Percentiles rank a stretch among this genome's conserved stretches.
Conservation (phyloP, 2,888 invertebrate genomes). For the Meta bourneti region DNA sequence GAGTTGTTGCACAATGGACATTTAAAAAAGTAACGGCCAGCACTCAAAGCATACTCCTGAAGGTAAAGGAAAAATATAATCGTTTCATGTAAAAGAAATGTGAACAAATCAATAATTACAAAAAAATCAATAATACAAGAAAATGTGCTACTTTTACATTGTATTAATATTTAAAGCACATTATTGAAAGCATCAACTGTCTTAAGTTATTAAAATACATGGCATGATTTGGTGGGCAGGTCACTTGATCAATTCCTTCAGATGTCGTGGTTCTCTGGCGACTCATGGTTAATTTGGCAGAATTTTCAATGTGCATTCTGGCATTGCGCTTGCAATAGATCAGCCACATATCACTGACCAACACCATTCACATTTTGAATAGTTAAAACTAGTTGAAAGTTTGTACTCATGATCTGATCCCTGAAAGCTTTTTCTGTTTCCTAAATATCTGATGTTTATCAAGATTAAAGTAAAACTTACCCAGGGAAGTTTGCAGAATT, state of each 20-base stretch:
- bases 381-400: too few relatives aligned
- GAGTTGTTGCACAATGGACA: constrained; percentile 90
- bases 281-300: too few relatives aligned
- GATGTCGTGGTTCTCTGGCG: too few relatives aligned
- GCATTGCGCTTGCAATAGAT: too few relatives aligned
- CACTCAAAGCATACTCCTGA: constrained; percentile 86
- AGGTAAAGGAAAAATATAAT: constrained; percentile 12
- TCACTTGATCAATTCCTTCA: background rate
- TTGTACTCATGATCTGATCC: too few relatives aligned
- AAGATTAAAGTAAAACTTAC: too few relatives aligned
- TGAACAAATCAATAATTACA: background rate
- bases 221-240: background rate
- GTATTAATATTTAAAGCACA: background rate
- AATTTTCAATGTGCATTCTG: too few relatives aligned
- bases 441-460: too few relatives aligned
- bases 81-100: background rate
- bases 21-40: constrained; percentile 89
- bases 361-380: too few relatives aligned
- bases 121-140: background rate
- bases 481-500: too few relatives aligned
- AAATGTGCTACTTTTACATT: background rate
- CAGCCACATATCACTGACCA: too few relatives aligned
- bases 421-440: too few relatives aligned
- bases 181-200: background rate
- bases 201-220: background rate